Base-by-base conservation (phyloP, 2,888 invertebrate species). In the Hedya salicella region DNA sequence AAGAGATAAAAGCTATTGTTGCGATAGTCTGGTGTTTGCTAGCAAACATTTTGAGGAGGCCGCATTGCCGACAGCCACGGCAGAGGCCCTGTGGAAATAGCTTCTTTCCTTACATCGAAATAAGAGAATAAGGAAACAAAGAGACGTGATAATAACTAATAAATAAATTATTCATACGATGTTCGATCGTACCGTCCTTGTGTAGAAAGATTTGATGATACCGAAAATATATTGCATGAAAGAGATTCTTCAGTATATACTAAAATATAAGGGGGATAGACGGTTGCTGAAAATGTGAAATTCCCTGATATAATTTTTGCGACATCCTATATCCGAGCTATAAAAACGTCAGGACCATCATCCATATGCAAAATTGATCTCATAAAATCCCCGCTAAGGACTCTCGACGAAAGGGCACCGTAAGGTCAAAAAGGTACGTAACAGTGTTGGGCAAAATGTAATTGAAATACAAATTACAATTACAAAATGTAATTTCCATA, bases 321-420 rank as follows among this genome's bases (percentile, higher is more conserved):
- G 56, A 36, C 64, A 25, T 82, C 79, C 76, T 78, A 76, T 73
- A n/a, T n/a, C n/a, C n/a, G 78, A 80, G 82, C 78, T 79, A 82
- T 90, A 89, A 90, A 91, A 82, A 79, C 80, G 81, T 81, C 86
- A 81, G 81, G 78, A 79, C 77, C 82, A 82, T 79, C 80, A 80
- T 78, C 77, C 81, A 50, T 57, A 49, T 56, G 60, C 36, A 61
- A n/a, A n/a, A 17, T 19, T 30, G 49, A 21, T 60, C 52, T 65
- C 80, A 84, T 89, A 88, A 89, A 89, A 85, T 78, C 80, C 76
- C 79, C 77, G 77, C 75, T 75, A 78, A 82, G 80, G 78, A 78
- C 78, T 78, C 79, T 80, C 73, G 70, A 77, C 75, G 70, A 76
- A 77, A 76, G 72, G 75, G 75, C 73, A 68, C 71, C 70, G 71